Percentiles rank a stretch among this genome's conserved stretches.
Conservation (phyloP, 1,140 invertebrate species). For the Tetragnatha versicolor region DNA sequence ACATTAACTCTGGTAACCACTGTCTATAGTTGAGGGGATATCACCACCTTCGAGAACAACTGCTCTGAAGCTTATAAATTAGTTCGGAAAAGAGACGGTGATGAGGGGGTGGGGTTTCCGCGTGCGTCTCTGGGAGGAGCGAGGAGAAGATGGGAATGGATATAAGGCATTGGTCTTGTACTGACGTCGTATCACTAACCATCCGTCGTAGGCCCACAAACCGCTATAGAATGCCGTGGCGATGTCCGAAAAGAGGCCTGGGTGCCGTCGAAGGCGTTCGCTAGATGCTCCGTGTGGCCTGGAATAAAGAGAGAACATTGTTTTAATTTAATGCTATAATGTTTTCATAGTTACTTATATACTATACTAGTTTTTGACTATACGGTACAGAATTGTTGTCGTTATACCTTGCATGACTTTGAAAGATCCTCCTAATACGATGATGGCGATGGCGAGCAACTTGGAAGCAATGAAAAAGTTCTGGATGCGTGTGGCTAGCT, state of each 20-base stretch:
- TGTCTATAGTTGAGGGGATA: too few relatives aligned
- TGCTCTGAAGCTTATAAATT: too few relatives aligned
- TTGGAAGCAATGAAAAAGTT: conserved; percentile 92
- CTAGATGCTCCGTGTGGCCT: conserved; percentile 64
- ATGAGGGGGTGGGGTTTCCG: too few relatives aligned
- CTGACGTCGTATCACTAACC: conserved; percentile 60
- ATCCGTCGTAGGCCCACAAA: conserved; percentile 68
- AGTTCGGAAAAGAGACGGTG: too few relatives aligned
- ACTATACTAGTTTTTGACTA: too few relatives aligned
- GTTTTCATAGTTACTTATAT: neutral
- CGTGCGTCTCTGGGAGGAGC: neutral
- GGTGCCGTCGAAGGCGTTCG: conserved; percentile 64
- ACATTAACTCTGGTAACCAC: too few relatives aligned
- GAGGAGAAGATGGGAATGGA: neutral
- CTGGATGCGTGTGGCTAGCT: conserved; percentile 83
- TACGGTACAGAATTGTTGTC: too few relatives aligned
- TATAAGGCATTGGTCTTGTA: conserved; percentile 53
- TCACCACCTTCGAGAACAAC: too few relatives aligned
- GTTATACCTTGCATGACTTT: conserved; percentile 77
- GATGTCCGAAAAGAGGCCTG: conserved; percentile 62
- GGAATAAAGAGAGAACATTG: conserved; percentile 58
- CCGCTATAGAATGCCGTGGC: conserved; percentile 68
- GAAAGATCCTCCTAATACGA: conserved; percentile 79
- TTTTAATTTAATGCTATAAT: neutral
- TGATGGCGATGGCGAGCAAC: conserved; percentile 79